These are phyloP conservation scores for Pimephales promelas DNA, from an alignment of 2,113 vertebrate genomes.

Conservation along the genomic window DNA sequence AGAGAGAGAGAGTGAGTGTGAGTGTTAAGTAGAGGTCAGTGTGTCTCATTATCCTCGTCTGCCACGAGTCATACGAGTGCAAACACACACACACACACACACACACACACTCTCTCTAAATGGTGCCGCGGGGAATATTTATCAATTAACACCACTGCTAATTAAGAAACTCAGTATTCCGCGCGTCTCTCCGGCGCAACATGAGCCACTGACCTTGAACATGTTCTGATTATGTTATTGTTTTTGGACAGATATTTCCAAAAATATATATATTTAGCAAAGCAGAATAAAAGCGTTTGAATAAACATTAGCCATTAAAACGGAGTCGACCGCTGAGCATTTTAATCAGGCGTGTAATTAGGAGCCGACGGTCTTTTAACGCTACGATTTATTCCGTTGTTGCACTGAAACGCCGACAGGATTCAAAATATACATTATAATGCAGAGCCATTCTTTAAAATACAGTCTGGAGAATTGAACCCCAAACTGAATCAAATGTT, in stretches of 20 bases:
- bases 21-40: neutral
- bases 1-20: too few relatives aligned
- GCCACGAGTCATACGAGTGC: neutral
- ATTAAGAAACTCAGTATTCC: constrained; percentile 53
- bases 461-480: neutral
- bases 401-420: too few relatives aligned
- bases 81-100: neutral
- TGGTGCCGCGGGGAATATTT: constrained; percentile 46
- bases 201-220: constrained; percentile 43
- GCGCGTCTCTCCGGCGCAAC: constrained; percentile 16
- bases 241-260: constrained; percentile 5
- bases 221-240: constrained; percentile 36
- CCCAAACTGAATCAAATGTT: neutral
- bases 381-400: neutral
- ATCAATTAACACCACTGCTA: constrained; percentile 55
- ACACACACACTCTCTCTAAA: constrained; percentile 7
- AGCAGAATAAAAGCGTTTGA: constrained; percentile 25
- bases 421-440: neutral
- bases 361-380: neutral
- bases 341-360: constrained; percentile 23
- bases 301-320: constrained; percentile 54
- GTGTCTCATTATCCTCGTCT: neutral
- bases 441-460: neutral
- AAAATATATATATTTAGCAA: constrained; percentile 20
- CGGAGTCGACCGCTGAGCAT: constrained; percentile 18